phyloP scores from a whole-genome alignment of 2,888 invertebrate species.

The Tipula confusa region DNA sequence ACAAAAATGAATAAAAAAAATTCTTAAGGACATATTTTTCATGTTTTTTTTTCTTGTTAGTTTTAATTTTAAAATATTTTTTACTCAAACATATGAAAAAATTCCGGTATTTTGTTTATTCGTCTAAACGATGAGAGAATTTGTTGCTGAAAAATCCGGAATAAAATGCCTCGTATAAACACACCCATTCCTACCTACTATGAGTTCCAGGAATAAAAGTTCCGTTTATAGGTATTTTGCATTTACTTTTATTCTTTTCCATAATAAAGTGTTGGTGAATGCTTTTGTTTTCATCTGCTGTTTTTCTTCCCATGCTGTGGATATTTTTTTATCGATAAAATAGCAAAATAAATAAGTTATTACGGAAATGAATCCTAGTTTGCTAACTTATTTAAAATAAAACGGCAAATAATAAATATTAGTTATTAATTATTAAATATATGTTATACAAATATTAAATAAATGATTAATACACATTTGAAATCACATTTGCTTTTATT shows the following conservation, averaged over 20 bases:
- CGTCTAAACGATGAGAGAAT: too few relatives aligned
- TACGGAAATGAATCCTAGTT: background rate
- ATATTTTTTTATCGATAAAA: background rate
- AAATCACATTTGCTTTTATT: too few relatives aligned
- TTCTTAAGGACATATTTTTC: too few relatives aligned
- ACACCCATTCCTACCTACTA: too few relatives aligned
- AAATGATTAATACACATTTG: too few relatives aligned
- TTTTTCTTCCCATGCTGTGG: background rate
- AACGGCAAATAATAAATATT: background rate
- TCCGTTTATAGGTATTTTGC: background rate
- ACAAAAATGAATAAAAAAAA: too few relatives aligned
- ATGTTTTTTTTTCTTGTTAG: too few relatives aligned
- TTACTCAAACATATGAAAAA: slow-evolving; percentile 25
- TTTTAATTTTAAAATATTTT: too few relatives aligned
- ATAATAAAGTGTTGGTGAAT: slow-evolving; percentile 20
- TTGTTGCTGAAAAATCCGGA: too few relatives aligned
- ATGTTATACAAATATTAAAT: background rate
- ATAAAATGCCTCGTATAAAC: too few relatives aligned
- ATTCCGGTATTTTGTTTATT: background rate
- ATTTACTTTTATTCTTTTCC: slow-evolving; percentile 20
- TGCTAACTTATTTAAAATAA: background rate
- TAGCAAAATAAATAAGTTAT: background rate
- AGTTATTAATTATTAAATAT: background rate
- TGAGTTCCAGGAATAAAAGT: slow-evolving; percentile 20
- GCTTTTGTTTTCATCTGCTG: background rate